A percentile compares a stretch with the other conserved stretches of the same genome.
phyloP scores from a whole-genome alignment of 2,797 vertebrate species.

The Anguilla megastoma region DNA sequence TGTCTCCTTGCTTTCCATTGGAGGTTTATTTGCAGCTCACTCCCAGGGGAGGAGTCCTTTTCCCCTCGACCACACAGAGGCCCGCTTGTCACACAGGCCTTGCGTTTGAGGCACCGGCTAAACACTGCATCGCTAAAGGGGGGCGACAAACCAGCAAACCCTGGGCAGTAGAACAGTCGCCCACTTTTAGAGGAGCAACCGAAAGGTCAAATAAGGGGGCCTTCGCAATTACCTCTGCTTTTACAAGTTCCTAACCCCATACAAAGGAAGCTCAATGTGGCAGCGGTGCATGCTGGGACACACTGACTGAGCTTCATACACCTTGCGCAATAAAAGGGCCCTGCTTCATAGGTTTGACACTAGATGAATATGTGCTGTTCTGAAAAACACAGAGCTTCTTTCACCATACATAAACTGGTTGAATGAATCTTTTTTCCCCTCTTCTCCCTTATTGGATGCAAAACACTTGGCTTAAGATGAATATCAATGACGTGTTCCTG shows the following conservation, averaged over 20 bases:
- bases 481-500: slow-evolving; percentile 9
- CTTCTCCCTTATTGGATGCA: slow-evolving; percentile 42
- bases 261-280: slow-evolving; percentile 64
- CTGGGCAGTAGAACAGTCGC: slow-evolving; percentile 22
- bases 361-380: slow-evolving; percentile 68
- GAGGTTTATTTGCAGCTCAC: slow-evolving; percentile 27
- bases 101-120: slow-evolving; percentile 29
- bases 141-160: background rate
- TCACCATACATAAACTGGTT: slow-evolving; percentile 67
- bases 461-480: slow-evolving; percentile 33
- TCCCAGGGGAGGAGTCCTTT: slow-evolving; percentile 52
- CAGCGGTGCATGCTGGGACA: slow-evolving; percentile 46
- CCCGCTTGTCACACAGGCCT: slow-evolving; percentile 45
- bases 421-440: slow-evolving; percentile 58
- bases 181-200: slow-evolving; percentile 18
- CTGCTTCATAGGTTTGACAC: slow-evolving; percentile 48
- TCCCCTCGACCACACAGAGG: slow-evolving; percentile 57
- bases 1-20: slow-evolving; percentile 10
- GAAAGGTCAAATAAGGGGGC: slow-evolving; percentile 19
- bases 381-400: slow-evolving; percentile 67
- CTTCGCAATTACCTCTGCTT: slow-evolving; percentile 43
- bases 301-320: slow-evolving; percentile 39
- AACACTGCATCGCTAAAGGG: slow-evolving; percentile 1
- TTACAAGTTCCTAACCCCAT: slow-evolving; percentile 49
- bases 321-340: slow-evolving; percentile 43